Evolutionary conservation across 2,113 vertebrate genomes (phyloP), one percentile per base, ranked within the genome.

Genomic region (Oncorhynchus mykiss): DNA sequence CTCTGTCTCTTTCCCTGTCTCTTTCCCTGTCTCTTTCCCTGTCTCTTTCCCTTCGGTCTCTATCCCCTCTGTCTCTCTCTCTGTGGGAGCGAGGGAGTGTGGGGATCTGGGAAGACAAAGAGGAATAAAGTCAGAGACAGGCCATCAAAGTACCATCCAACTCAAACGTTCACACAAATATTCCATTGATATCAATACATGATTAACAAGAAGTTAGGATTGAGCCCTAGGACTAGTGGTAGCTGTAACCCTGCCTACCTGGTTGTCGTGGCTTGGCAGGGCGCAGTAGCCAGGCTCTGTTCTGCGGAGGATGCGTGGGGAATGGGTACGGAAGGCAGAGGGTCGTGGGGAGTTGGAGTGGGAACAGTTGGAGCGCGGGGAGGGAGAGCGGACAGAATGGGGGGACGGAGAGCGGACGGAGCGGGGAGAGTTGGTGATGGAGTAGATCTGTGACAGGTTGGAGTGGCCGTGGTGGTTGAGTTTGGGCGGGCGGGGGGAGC

Each of bases 241-340:
- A 22, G 13, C 22, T 69, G 25, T 1, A 9, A 39, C 2, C 51
- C 5, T 27, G 24, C 80, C 75, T 83, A 92, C 92, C 93, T 93
- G 91, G 78, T 91, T 91, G 2, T 94, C 94, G 0, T 92, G 87
- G 64, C 85, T 90, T 29, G 94, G 93, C 75, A 94, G 87, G 69
- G 89, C 78, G 1, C 85, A 90, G 84, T 95, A 94, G 57, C 91
- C 93, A 0, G 84, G 82, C 73, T 93, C 92, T 1, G 81, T 80
- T 80, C 90, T 82, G 76, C 70, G 80, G 77, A 91, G 90, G 82
- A 93, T 80, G 34, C 88, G 73, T 1, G 91, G 91, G 0, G 93
- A 93, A 76, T 91, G 91, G 7, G 89, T 74, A n/a, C 84, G 88
- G 85, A 89, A 90, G 51, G 51, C 16, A 18, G 51, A 54, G 73